These are phyloP conservation scores for Saturnia japonica DNA, from an alignment of 2,888 invertebrate genomes.

Conservation along the genomic window DNA sequence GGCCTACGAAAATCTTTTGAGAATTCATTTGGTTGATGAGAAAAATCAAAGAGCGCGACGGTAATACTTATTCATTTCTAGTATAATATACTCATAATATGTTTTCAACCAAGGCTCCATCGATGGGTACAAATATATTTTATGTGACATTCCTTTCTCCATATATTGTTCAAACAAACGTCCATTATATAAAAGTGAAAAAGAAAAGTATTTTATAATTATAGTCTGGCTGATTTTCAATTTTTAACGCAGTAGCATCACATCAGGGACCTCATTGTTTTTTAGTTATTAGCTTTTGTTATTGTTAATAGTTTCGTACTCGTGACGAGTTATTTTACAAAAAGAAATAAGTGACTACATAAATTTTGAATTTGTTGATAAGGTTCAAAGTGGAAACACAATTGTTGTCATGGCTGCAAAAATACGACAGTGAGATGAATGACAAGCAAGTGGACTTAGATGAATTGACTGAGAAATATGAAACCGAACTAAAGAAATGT, in stretches of 20 bases:
- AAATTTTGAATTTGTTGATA: not conserved
- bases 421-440: slow-evolving; percentile 83
- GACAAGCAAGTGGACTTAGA: slow-evolving; percentile 81
- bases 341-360: not conserved
- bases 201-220: not conserved
- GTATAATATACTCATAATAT: not conserved
- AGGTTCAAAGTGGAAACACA: slow-evolving; percentile 83
- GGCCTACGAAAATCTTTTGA: slow-evolving; percentile 69
- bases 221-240: not conserved
- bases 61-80: slow-evolving; percentile 34
- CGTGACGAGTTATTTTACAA: not conserved
- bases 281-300: not conserved
- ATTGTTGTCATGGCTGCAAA: slow-evolving; percentile 80
- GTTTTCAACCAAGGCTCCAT: not conserved
- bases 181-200: no score
- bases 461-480: slow-evolving; percentile 71
- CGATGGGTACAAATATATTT: not conserved
- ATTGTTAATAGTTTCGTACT: not conserved
- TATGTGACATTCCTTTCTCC: no score
- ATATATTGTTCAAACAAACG: no score
- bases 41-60: slow-evolving; percentile 76
- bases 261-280: not conserved
- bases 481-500: slow-evolving; percentile 71
- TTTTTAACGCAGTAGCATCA: not conserved
- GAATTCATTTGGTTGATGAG: slow-evolving; percentile 74